phyloP scores from a whole-genome alignment of 2,797 vertebrate species.

The Austrolebias charrua region DNA sequence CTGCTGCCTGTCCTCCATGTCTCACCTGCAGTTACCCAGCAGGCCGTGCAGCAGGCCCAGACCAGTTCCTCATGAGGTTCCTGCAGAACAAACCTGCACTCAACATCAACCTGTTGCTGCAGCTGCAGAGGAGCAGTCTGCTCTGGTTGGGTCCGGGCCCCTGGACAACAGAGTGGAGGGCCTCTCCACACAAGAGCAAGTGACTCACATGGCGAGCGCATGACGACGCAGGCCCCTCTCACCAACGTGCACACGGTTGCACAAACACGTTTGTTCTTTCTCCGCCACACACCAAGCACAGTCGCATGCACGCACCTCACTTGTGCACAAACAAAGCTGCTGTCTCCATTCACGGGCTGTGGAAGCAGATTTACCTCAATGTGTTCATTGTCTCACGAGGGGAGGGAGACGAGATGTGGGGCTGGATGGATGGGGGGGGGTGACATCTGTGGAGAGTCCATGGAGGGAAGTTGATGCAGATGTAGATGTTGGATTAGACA shows the following conservation, averaged over 20 bases:
- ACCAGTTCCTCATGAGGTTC: too few relatives aligned
- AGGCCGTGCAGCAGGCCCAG: constrained; percentile 22
- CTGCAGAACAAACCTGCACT: constrained; percentile 29
- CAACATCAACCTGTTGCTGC: constrained; percentile 70
- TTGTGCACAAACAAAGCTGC: constrained; percentile 66
- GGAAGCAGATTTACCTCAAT: constrained; percentile 70
- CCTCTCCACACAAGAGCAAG: constrained; percentile 52
- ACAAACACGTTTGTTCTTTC: constrained; percentile 22
- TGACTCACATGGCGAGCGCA: constrained; percentile 73
- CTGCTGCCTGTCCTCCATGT: constrained; percentile 37
- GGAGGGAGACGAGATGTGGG: constrained; percentile 53
- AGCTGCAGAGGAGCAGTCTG: background rate
- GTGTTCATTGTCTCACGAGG: constrained; percentile 69
- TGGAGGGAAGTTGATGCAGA: constrained; percentile 42
- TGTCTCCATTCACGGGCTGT: constrained; percentile 65
- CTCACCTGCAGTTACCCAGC: constrained; percentile 62
- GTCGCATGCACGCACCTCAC: constrained; percentile 15
- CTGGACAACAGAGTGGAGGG: constrained; percentile 39
- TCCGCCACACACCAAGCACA: background rate
- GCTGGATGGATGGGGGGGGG: constrained; percentile 40
- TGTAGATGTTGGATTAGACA: too few relatives aligned
- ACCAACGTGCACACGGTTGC: constrained; percentile 43
- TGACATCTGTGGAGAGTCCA: constrained; percentile 34
- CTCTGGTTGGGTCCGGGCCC: constrained; percentile 17
- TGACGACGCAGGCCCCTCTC: constrained; percentile 70